These are phyloP conservation scores for Chrysochloris asiatica DNA, from an alignment of 2,113 vertebrate genomes.

Conservation along the genomic window DNA sequence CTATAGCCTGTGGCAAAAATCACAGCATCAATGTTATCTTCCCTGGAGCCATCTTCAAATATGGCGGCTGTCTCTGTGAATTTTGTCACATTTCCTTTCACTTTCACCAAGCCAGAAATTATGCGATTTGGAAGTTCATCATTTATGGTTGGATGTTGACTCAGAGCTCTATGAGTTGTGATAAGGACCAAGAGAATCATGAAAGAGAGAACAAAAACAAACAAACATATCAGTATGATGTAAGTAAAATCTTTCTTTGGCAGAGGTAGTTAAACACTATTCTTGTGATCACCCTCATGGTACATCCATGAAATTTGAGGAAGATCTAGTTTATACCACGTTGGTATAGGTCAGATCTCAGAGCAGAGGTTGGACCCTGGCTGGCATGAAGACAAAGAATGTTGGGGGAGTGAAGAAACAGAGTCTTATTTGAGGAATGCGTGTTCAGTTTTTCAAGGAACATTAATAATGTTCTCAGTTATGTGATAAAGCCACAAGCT, in stretches of 20 bases:
- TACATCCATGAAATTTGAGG: neutral
- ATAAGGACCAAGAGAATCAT: neutral
- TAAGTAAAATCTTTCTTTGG: neutral
- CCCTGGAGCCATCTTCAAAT: conserved; percentile 91
- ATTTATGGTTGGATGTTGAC: conserved; percentile 84
- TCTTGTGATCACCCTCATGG: neutral
- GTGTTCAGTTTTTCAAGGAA: neutral
- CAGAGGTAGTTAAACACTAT: neutral
- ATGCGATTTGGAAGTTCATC: conserved; percentile 92
- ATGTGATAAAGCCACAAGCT: neutral
- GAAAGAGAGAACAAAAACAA: neutral
- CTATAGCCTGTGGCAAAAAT: conserved; percentile 94
- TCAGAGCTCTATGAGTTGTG: conserved; percentile 78
- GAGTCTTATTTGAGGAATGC: neutral
- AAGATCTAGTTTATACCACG: neutral
- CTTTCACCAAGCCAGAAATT: conserved; percentile 86
- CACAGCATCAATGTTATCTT: conserved; percentile 88
- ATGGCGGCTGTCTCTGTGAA: conserved; percentile 87
- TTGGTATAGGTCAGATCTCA: neutral
- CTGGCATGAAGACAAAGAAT: neutral
- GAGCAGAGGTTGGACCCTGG: neutral
- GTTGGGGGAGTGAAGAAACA: neutral
- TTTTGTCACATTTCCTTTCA: conserved; percentile 88
- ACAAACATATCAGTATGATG: neutral
- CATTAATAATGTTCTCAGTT: neutral